Conservation (phyloP, 2,888 invertebrate genomes). For the Volucella zonaria region DNA sequence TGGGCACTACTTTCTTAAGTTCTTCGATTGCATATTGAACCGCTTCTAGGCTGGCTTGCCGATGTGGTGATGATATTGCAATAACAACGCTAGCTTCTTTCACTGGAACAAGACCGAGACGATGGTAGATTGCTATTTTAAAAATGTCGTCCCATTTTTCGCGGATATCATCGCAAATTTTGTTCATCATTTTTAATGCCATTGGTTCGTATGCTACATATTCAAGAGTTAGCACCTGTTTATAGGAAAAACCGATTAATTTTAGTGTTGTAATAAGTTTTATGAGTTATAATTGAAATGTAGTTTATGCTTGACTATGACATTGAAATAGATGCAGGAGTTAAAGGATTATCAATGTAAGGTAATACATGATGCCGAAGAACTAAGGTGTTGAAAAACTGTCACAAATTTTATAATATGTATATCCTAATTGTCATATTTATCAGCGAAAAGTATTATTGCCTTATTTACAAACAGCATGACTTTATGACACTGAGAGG, state of each 20-base stretch:
- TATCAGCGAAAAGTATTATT: too few species aligned
- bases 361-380: too few species aligned
- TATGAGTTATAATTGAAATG: too few species aligned
- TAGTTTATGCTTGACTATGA: too few species aligned
- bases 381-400: too few species aligned
- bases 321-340: too few species aligned
- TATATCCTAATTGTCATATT: too few species aligned
- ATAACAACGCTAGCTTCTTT: conserved; percentile 94
- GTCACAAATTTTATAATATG: too few species aligned
- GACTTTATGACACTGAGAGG: too few species aligned
- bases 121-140: conserved; percentile 93
- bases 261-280: too few species aligned
- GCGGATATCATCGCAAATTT: conserved; percentile 89
- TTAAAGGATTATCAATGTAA: too few species aligned
- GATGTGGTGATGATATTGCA: conserved; percentile 94
- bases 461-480: too few species aligned
- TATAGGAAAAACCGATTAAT: conserved; percentile 12
- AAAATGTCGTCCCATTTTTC: conserved; percentile 89
- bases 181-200: conserved; percentile 92
- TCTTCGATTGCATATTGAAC: conserved; percentile 92
- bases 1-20: conserved; percentile 93
- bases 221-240: conserved; percentile 91
- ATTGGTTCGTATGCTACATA: conserved; percentile 97
- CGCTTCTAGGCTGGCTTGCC: conserved; percentile 91
- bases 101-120: conserved; percentile 92